A percentile compares a stretch with the other conserved stretches of the same genome.
phyloP scores from a whole-genome alignment of 2,888 invertebrate genomes.

The Calameuta pallipes region DNA sequence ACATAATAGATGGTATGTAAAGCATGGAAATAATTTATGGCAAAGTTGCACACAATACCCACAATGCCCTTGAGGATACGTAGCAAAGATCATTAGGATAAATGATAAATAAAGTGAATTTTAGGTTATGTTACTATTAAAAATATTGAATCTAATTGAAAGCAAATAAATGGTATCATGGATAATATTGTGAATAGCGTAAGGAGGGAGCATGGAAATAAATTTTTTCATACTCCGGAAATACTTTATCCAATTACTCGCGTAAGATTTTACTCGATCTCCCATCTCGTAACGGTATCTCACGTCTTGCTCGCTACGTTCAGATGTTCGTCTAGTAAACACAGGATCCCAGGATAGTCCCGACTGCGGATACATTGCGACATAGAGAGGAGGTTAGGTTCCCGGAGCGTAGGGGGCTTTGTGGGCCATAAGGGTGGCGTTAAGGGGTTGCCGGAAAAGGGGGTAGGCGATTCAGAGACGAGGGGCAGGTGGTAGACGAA shows the following conservation, averaged over 20 bases:
- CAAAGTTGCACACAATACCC: not conserved
- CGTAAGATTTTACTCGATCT: not conserved
- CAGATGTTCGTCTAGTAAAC: not conserved
- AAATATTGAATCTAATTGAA: too few relatives aligned
- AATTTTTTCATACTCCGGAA: not conserved
- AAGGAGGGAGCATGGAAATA: not conserved
- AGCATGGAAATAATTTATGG: not conserved
- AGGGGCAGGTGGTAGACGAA: conserved; percentile 19
- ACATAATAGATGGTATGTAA: not conserved
- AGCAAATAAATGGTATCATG: not conserved
- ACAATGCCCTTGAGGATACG: not conserved
- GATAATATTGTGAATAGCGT: not conserved
- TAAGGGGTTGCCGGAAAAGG: conserved; percentile 20
- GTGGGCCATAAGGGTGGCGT: conserved; percentile 30
- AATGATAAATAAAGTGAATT: not conserved
- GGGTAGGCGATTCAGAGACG: conserved; percentile 23
- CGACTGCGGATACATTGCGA: conserved; percentile 65
- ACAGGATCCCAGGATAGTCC: conserved; percentile 23
- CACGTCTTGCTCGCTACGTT: too few relatives aligned
- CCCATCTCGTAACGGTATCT: not conserved
- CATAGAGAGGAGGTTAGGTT: conserved; percentile 46
- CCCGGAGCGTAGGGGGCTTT: conserved; percentile 36
- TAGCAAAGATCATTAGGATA: not conserved
- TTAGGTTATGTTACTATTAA: too few relatives aligned
- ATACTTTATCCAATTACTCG: not conserved